phyloP scores from a whole-genome alignment of 2,888 invertebrate species.

The Aricia artaxerxes region DNA sequence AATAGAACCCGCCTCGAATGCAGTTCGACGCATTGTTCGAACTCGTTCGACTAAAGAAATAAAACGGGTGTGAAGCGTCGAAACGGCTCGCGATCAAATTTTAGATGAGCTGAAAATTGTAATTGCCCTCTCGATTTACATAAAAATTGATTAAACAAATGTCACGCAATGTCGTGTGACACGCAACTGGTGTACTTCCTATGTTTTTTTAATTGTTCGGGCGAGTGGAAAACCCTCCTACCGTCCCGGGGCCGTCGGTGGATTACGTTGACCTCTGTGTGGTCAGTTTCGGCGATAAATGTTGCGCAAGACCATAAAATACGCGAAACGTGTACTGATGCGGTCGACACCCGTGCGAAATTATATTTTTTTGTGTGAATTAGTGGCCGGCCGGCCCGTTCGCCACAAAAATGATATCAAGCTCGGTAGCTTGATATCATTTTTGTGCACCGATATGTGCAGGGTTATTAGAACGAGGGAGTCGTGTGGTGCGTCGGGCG shows the following conservation, averaged over 20 bases:
- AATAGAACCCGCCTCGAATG: constrained; percentile 39
- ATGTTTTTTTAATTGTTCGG: constrained; percentile 70
- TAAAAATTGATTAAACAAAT: constrained; percentile 42
- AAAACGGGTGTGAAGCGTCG: background rate
- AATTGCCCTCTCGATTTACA: constrained; percentile 17
- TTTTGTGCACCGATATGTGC: constrained; percentile 61
- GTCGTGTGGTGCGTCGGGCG: constrained; percentile 65
- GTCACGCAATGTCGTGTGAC: constrained; percentile 63
- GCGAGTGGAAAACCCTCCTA: constrained; percentile 59
- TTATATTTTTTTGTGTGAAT: constrained; percentile 2
- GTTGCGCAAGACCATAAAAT: constrained; percentile 10
- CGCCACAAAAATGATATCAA: constrained; percentile 51
- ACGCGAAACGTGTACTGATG: background rate
- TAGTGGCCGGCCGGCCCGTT: constrained; percentile 36
- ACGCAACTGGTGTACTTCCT: constrained; percentile 67
- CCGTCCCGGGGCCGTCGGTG: constrained; percentile 47
- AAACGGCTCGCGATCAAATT: background rate
- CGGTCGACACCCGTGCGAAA: background rate
- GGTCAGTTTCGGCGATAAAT: background rate
- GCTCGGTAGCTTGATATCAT: too few species aligned
- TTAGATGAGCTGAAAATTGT: constrained; percentile 16
- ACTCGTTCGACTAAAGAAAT: background rate
- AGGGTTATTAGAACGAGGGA: constrained; percentile 75
- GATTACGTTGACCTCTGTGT: constrained; percentile 26
- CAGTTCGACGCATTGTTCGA: constrained; percentile 28